These are phyloP conservation scores for Ischnus inquisitorius DNA, from an alignment of 2,888 invertebrate species.

Conservation along the genomic window DNA sequence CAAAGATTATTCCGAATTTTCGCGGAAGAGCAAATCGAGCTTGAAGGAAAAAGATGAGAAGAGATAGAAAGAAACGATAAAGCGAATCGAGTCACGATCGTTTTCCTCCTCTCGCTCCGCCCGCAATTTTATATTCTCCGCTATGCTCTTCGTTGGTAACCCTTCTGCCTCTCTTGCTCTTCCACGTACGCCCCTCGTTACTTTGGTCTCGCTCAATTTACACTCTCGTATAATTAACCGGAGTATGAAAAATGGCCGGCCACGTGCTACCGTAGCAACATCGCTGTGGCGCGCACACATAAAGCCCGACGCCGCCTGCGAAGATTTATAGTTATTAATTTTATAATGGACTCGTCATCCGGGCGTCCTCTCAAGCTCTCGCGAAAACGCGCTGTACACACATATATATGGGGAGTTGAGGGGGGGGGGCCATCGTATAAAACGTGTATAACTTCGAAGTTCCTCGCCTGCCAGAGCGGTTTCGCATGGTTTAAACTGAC, in stretches of 20 bases:
- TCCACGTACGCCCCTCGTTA: constrained; percentile 74
- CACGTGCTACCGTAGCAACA: constrained; percentile 80
- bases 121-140: constrained; percentile 57
- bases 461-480: constrained; percentile 16
- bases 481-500: constrained; percentile 61
- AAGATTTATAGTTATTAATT: constrained; percentile 84
- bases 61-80: constrained; percentile 32
- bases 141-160: constrained; percentile 24
- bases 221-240: constrained; percentile 81
- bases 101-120: constrained; percentile 32
- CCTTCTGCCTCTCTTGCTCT: constrained; percentile 52
- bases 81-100: constrained; percentile 54
- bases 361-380: constrained; percentile 66
- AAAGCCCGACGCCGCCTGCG: constrained; percentile 64
- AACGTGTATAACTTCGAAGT: constrained; percentile 52
- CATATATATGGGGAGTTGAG: not conserved
- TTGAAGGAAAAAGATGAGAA: constrained; percentile 20
- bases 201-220: constrained; percentile 80
- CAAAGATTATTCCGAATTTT: not conserved
- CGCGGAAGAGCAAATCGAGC: not conserved
- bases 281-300: constrained; percentile 43
- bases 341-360: constrained; percentile 82
- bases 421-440: constrained; percentile 37
- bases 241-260: constrained; percentile 81
- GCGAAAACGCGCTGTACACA: constrained; percentile 56